Evolutionary conservation across 2,113 vertebrate genomes (phyloP), one percentile per base, ranked within the genome.

Genomic region (Phylloscopus whistleri): DNA sequence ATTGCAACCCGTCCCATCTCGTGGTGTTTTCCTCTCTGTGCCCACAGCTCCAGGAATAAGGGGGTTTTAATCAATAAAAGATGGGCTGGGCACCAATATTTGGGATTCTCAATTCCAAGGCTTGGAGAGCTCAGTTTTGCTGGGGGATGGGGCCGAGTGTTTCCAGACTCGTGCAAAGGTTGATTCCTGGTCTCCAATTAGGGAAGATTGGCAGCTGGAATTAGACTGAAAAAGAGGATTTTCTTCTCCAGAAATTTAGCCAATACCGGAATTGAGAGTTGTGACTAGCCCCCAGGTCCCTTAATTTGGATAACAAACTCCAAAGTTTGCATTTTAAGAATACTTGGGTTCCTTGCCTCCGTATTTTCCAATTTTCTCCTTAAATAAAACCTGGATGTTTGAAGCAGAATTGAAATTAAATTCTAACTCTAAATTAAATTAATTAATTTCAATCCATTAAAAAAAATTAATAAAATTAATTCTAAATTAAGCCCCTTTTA

Each of bases 21-120:
- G 0, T 10, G 28, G 10, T 5, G 53, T 4, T n/a, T 53, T 10
- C 9, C 5, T 63, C 20, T 31, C 55, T 1, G 4, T 23, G 31
- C 53, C 20, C 23, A 3, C 30, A 43, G 17, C 41, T 64, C 13
- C 12, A 18, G 39, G 6, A 44, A 59, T 33, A 13, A 70, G 17
- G 19, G 10, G 5, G 6, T 22, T 28, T 39, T 23, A 31, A 33
- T 56, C 53, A 16, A 13, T 17, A 9, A 11, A 56, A 53, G 2
- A 7, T 20, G 75, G 20, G 12, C 9, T 51, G 37, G 21, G 20
- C 9, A 23, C 23, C 46, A 2, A 7, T 58, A 66, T 33, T 79
- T 44, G 52, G 27, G 46, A 44, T 23, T 80, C 48, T 75, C 9
- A 4, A 0, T n/a, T 60, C 37, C 51, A 22, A 51, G 6, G 30